Evolutionary conservation across 2,113 vertebrate genomes (phyloP), one percentile per base, ranked within the genome.

Genomic region (Centropus unirufus): DNA sequence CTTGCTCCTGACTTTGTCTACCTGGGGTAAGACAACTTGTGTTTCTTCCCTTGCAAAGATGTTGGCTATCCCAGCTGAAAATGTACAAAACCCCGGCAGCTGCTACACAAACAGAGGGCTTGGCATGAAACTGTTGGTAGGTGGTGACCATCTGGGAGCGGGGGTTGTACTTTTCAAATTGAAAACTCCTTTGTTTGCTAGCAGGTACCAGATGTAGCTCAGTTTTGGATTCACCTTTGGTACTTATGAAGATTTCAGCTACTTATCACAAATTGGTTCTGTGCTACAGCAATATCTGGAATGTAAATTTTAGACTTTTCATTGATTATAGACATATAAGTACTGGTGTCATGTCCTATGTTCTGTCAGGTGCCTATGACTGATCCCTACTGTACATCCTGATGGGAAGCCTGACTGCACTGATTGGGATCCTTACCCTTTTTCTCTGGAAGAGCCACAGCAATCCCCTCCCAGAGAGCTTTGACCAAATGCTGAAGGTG

Each of bases 1-100:
- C 72, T 98, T 5, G 97, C 99, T 12, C 99, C 99, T 17, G 99
- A 99, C 83, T 98, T 99, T 23, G 98, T 99, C 85, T 99, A 98
- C 95, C 97, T 99, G 11, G 36, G 98, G 99, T 99, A 77, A 98
- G 98, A 70, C 40, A 16, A 5, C 1, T 22, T 34, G 3, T 12
- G 3, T 59, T 46, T 6, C 10, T 75, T 83, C 55, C 29, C 34
- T 73, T 63, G 57, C 49, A 39, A 76, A n/a, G 36, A 19, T 57
- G 21, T 13, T 8, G 6, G 67, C 67, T 83, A 39, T 44, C 11
- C 19, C 55, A 42, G 42, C 1, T 77, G 67, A 80, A 95, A 83
- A 64, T 16, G 42, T 36, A 5, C 27, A 27, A 39, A 67, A 61
- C 5, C 3, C 13, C 39, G 32, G n/a, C 57, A 59, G 19, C 32